Percentiles rank a stretch among this genome's conserved stretches.
phyloP scores from a whole-genome alignment of 1,140 invertebrate genomes.

The Leptopilina clavipes region DNA sequence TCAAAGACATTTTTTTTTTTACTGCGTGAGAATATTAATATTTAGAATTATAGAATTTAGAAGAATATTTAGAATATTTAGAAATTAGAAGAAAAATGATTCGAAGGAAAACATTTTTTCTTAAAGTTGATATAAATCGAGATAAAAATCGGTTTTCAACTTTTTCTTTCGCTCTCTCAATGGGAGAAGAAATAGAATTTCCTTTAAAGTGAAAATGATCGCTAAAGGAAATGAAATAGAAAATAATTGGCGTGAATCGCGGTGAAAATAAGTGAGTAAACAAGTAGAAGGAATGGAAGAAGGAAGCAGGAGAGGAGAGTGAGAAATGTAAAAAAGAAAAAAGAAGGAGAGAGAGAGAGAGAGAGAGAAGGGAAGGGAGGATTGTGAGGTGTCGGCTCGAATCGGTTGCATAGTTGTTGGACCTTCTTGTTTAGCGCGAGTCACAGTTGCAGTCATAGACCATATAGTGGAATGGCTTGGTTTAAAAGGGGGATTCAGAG shows the following conservation, averaged over 20 bases:
- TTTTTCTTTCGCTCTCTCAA: too few relatives aligned
- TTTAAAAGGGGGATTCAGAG: background rate
- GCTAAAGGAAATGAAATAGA: background rate
- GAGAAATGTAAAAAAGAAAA: background rate
- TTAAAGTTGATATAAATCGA: too few relatives aligned
- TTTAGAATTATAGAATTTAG: too few relatives aligned
- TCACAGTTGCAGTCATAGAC: slow-evolving; percentile 58
- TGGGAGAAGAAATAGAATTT: background rate
- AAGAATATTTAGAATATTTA: too few relatives aligned
- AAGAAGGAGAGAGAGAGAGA: background rate
- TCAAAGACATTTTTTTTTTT: too few relatives aligned
- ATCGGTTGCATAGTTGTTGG: slow-evolving; percentile 42
- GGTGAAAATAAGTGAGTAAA: slow-evolving; percentile 21
- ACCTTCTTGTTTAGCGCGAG: slow-evolving; percentile 41
- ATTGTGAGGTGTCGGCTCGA: slow-evolving; percentile 22
- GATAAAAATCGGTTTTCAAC: too few relatives aligned
- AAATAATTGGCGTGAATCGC: background rate
- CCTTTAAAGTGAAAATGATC: background rate
- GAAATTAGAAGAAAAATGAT: too few relatives aligned
- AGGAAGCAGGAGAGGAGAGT: background rate
- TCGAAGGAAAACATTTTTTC: too few relatives aligned
- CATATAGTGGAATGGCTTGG: slow-evolving; percentile 34
- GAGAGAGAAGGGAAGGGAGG: background rate
- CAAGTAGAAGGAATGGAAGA: slow-evolving; percentile 7
- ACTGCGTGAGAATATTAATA: too few relatives aligned